A percentile compares a stretch with the other conserved stretches of the same genome.
These are phyloP conservation scores for Mionectes macconnelli DNA, from an alignment of 2,113 vertebrate species.

Conservation along the genomic window DNA sequence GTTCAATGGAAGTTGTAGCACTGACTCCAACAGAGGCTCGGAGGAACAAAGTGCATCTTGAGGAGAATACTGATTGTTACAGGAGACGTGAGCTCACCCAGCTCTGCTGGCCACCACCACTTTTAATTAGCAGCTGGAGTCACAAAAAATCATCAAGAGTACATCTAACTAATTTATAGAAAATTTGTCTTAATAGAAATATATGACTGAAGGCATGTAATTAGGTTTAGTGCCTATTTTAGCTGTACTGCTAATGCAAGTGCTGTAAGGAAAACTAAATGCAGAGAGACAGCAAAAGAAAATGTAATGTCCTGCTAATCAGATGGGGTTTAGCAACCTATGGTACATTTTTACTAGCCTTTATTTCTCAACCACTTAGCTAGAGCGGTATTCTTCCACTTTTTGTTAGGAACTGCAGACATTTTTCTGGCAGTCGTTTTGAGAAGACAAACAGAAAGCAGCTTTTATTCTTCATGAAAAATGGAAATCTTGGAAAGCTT, in stretches of 20 bases:
- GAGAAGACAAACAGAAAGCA: not conserved
- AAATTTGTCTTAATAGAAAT: not conserved
- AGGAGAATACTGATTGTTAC: not conserved
- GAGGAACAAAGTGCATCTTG: not conserved
- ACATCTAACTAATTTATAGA: not conserved
- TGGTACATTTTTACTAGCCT: not conserved
- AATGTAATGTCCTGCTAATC: not conserved
- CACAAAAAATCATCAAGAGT: not conserved
- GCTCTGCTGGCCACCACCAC: not conserved
- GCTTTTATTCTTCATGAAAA: not conserved
- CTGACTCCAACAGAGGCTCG: not conserved
- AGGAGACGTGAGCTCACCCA: not conserved
- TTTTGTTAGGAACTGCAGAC: not conserved
- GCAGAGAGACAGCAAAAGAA: not conserved
- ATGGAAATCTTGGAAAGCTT: not conserved
- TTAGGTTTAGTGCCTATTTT: not conserved
- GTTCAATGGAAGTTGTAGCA: not conserved
- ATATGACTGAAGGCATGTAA: not conserved
- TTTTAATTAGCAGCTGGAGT: not conserved
- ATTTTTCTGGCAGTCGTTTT: not conserved
- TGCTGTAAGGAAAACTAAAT: not conserved
- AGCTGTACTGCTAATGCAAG: not conserved
- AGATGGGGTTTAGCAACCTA: not conserved
- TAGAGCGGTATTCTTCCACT: not conserved
- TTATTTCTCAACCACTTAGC: not conserved